These are phyloP conservation scores for Hydriomena furcata DNA, from an alignment of 2,888 invertebrate species.

Conservation along the genomic window DNA sequence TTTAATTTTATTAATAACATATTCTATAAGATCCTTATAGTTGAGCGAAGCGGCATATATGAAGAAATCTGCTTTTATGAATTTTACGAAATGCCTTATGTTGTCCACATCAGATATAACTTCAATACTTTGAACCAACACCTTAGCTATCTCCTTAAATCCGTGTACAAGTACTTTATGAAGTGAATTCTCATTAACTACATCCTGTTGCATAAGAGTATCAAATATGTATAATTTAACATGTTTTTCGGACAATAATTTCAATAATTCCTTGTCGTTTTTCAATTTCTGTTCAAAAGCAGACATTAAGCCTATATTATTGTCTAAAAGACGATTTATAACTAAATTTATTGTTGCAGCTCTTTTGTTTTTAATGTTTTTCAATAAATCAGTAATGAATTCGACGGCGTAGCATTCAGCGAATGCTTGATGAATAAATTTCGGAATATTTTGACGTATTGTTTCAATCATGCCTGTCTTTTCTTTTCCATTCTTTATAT, in stretches of 20 bases:
- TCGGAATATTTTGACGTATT: background rate
- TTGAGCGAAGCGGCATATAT: background rate
- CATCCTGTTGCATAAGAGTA: background rate
- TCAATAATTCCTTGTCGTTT: background rate
- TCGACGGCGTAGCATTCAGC: constrained; percentile 1
- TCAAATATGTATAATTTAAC: background rate
- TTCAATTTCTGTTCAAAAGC: background rate
- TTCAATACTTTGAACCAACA: background rate
- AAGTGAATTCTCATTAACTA: background rate
- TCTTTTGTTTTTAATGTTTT: background rate
- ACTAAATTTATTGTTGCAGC: background rate
- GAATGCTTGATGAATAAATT: background rate
- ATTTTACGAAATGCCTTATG: background rate
- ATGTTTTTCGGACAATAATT: background rate
- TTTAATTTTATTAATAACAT: background rate
- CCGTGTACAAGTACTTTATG: background rate
- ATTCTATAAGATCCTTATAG: background rate
- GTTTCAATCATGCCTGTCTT: background rate
- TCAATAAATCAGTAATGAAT: background rate
- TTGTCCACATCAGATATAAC: background rate
- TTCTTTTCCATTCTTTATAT: background rate
- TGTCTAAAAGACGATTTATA: constrained; percentile 1
- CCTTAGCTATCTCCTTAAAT: background rate
- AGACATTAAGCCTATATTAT: background rate
- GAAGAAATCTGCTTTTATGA: background rate